Evolutionary conservation across 2,113 vertebrate genomes (phyloP).

Genomic region (Lepisosteus oculatus): DNA sequence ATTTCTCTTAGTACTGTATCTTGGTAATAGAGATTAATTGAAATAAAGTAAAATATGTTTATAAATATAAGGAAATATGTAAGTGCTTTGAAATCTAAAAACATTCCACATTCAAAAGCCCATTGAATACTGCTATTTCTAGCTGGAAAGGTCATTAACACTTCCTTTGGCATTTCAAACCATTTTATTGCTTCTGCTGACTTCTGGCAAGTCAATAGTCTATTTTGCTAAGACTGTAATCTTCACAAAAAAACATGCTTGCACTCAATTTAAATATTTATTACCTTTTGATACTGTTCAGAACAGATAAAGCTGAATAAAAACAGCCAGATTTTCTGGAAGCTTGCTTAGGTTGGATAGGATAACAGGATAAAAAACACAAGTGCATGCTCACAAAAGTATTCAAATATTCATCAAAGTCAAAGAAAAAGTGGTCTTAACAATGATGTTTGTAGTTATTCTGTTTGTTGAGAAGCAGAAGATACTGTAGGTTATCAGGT

Average conservation of each 20-base stretch:
- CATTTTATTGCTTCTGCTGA: constrained; percentile 5
- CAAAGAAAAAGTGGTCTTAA: background rate
- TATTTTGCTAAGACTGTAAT: background rate
- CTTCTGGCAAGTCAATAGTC: constrained; percentile 1
- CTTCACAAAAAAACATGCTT: background rate
- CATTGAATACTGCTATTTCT: background rate
- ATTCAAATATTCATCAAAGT: constrained; percentile 14
- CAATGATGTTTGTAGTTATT: background rate
- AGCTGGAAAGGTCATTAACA: background rate
- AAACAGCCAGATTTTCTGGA: background rate
- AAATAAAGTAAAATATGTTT: too few relatives aligned
- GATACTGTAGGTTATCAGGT: background rate
- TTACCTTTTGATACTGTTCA: constrained; percentile 8
- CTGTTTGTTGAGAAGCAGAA: background rate
- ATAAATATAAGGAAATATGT: background rate
- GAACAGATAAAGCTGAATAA: constrained; percentile 10
- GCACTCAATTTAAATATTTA: constrained; percentile 17
- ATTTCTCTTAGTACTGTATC: too few relatives aligned
- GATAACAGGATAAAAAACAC: constrained; percentile 4
- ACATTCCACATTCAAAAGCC: background rate
- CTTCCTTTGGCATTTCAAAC: constrained; percentile 9
- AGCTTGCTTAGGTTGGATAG: constrained; percentile 3
- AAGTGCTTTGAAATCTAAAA: background rate
- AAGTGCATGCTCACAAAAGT: background rate
- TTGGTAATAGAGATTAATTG: too few relatives aligned